A percentile compares a stretch with the other conserved stretches of the same genome.
These are phyloP conservation scores for Samia ricini DNA, from an alignment of 1,140 invertebrate genomes.

Conservation along the genomic window DNA sequence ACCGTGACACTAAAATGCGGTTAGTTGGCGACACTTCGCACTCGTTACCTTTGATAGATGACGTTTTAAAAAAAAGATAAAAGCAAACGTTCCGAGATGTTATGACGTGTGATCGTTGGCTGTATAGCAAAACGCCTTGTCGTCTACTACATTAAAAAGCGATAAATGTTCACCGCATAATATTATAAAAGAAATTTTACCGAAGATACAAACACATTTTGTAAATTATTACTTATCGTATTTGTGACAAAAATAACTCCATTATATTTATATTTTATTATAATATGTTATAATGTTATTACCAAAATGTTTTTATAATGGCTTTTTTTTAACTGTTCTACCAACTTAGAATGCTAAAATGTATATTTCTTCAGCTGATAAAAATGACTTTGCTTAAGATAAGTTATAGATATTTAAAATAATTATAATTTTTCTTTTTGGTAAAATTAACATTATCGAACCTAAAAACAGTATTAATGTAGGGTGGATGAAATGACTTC, in stretches of 20 bases:
- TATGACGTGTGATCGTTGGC: slow-evolving; percentile 49
- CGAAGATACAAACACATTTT: slow-evolving; percentile 25
- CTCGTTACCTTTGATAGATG: slow-evolving; percentile 48
- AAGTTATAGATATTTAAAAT: too few species aligned
- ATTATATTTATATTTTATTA: slow-evolving; percentile 17
- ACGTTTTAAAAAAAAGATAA: slow-evolving; percentile 49
- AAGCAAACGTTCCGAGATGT: slow-evolving; percentile 37
- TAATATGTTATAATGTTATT: background rate
- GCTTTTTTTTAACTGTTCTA: background rate
- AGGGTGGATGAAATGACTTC: too few species aligned
- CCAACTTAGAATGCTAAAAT: background rate
- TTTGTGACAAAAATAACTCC: slow-evolving; percentile 30
- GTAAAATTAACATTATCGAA: too few species aligned
- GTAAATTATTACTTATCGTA: slow-evolving; percentile 40
- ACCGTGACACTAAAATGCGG: slow-evolving; percentile 23
- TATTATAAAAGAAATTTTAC: slow-evolving; percentile 29
- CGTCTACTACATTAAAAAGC: slow-evolving; percentile 61
- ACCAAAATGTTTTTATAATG: background rate
- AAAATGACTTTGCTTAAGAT: background rate
- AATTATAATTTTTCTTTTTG: too few species aligned
- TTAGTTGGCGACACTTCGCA: slow-evolving; percentile 38
- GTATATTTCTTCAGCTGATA: background rate
- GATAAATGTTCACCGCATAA: slow-evolving; percentile 46
- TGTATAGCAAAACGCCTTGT: slow-evolving; percentile 47
- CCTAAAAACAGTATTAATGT: too few species aligned